Evolutionary conservation across 2,888 invertebrate species (phyloP).

Genomic region (Adineta ricciae): DNA sequence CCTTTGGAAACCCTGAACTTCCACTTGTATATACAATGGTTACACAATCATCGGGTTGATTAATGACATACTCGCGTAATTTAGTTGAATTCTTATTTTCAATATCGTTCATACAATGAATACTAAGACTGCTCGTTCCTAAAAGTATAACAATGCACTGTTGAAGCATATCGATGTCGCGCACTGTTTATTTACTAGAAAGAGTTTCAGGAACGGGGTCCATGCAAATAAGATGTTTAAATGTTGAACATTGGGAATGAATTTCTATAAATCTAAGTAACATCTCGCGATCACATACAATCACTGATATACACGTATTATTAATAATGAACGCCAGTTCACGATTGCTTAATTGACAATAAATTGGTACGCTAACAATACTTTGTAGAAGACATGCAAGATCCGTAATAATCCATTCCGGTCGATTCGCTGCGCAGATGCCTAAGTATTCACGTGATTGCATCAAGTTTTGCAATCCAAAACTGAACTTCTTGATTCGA

Average conservation of each 20-base stretch:
- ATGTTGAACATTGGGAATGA: neutral
- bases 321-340: neutral
- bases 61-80: neutral
- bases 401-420: neutral
- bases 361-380: neutral
- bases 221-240: neutral
- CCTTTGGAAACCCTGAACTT: neutral
- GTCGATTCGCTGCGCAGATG: neutral
- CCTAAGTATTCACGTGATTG: neutral
- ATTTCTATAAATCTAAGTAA: neutral
- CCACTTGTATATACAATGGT: neutral
- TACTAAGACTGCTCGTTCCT: neutral
- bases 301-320: neutral
- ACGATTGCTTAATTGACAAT: neutral
- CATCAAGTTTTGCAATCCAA: neutral
- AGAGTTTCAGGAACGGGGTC: neutral
- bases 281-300: neutral
- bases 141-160: no score
- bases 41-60: neutral
- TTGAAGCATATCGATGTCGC: neutral
- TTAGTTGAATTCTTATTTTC: neutral
- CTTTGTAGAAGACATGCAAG: neutral
- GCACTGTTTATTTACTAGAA: neutral
- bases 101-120: neutral
- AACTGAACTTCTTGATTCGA: neutral